These are phyloP conservation scores for Steinernema feltiae DNA, from an alignment of 1,140 invertebrate species.

Conservation along the genomic window DNA sequence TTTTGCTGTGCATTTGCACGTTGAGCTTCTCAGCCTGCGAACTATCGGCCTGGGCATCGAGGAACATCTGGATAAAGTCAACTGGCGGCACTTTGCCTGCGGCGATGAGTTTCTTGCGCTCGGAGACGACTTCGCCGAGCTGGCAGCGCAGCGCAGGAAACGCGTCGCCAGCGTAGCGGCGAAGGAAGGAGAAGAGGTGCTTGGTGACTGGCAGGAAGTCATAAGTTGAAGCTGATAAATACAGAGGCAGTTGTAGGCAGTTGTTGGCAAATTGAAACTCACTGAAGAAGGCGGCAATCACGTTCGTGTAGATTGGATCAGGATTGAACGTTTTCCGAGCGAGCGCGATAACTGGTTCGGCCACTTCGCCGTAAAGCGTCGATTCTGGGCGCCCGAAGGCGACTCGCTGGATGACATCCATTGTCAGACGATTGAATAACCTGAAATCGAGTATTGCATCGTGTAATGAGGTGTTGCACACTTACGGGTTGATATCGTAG, in stretches of 20 bases:
- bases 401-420: constrained; percentile 45
- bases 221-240: background rate
- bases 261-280: background rate
- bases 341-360: background rate
- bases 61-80: background rate
- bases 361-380: constrained; percentile 28
- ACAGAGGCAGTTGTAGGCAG: background rate
- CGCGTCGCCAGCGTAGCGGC: background rate
- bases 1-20: constrained; percentile 6
- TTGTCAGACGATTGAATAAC: constrained; percentile 46
- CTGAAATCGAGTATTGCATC: background rate
- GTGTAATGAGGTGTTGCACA: background rate
- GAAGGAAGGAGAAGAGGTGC: background rate
- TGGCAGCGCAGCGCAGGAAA: background rate
- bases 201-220: background rate
- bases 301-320: constrained; percentile 1
- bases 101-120: background rate
- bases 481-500: background rate
- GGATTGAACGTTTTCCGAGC: background rate
- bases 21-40: background rate
- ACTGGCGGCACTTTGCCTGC: background rate
- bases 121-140: background rate
- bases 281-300: background rate
- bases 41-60: background rate
- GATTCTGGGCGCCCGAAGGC: constrained; percentile 45